Evolutionary conservation across 2,888 invertebrate species (phyloP).

Genomic region (Bugulina stolonifera): DNA sequence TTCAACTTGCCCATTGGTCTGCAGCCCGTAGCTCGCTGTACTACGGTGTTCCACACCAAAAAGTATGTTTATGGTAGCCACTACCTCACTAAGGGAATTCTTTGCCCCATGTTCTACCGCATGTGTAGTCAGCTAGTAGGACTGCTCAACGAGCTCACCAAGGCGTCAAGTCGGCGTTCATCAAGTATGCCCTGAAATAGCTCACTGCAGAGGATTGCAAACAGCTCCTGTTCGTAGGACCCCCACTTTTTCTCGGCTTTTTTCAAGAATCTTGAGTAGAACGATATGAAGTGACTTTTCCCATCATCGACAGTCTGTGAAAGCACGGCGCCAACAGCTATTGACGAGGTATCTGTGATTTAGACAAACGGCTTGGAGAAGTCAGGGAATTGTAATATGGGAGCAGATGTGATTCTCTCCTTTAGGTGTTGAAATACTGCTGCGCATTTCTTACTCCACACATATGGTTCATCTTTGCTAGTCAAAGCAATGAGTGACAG

Average conservation of each 20-base stretch:
- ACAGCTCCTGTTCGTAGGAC: no score
- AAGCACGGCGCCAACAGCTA: background rate
- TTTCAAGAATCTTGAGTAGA: background rate
- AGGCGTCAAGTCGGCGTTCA: background rate
- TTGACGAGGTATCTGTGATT: no score
- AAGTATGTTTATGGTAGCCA: background rate
- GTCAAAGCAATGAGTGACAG: background rate
- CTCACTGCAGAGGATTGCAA: no score
- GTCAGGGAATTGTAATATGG: background rate
- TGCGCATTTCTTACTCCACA: background rate
- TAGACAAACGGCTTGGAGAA: no score
- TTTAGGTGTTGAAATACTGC: background rate
- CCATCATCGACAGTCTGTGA: background rate
- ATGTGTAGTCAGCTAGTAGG: background rate
- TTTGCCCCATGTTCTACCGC: background rate
- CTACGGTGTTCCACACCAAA: background rate
- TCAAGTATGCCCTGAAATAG: background rate
- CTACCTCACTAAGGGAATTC: background rate
- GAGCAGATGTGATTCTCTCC: background rate
- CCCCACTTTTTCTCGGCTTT: no score
- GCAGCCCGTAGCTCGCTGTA: background rate
- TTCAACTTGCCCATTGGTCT: slow-evolving; percentile 15
- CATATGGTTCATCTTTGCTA: background rate
- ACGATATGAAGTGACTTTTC: background rate
- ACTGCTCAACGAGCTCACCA: background rate